A percentile compares a stretch with the other conserved stretches of the same genome.
Conservation (phyloP, 2,888 invertebrate genomes). For the Rhimphoctona megacephalus region DNA sequence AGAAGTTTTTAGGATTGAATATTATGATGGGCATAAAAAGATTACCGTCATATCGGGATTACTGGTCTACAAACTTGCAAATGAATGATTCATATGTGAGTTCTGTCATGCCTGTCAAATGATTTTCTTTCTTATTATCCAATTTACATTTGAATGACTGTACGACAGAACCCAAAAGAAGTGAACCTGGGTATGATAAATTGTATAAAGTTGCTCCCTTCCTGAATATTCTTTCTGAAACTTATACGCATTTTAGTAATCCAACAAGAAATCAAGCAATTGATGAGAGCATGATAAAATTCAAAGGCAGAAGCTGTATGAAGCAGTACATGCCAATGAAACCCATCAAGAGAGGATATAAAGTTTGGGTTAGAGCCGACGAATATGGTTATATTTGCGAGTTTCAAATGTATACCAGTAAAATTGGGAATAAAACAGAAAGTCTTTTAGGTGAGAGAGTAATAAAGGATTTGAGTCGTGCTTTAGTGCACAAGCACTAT, state of each 20-base stretch:
- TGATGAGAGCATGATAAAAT: slow-evolving; percentile 75
- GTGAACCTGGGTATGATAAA: no score
- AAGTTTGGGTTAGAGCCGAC: slow-evolving; percentile 48
- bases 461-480: slow-evolving; percentile 71
- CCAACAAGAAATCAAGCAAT: slow-evolving; percentile 27
- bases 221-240: no score
- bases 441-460: slow-evolving; percentile 73
- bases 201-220: no score
- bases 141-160: slow-evolving; percentile 24
- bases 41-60: slow-evolving; percentile 32
- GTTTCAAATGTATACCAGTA: slow-evolving; percentile 77
- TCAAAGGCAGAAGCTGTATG: slow-evolving; percentile 59
- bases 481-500: slow-evolving; percentile 50
- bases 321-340: slow-evolving; percentile 56
- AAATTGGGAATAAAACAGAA: slow-evolving; percentile 68
- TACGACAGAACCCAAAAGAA: slow-evolving; percentile 59
- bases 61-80: slow-evolving; percentile 27
- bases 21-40: slow-evolving; percentile 38
- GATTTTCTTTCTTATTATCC: no score
- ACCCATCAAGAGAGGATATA: slow-evolving; percentile 54
- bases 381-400: slow-evolving; percentile 28
- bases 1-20: slow-evolving; percentile 32
- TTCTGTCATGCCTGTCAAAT: no score
- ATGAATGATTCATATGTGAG: background rate
- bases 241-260: no score